phyloP scores from a whole-genome alignment of 1,140 invertebrate species.

The Tenebrio molitor region DNA sequence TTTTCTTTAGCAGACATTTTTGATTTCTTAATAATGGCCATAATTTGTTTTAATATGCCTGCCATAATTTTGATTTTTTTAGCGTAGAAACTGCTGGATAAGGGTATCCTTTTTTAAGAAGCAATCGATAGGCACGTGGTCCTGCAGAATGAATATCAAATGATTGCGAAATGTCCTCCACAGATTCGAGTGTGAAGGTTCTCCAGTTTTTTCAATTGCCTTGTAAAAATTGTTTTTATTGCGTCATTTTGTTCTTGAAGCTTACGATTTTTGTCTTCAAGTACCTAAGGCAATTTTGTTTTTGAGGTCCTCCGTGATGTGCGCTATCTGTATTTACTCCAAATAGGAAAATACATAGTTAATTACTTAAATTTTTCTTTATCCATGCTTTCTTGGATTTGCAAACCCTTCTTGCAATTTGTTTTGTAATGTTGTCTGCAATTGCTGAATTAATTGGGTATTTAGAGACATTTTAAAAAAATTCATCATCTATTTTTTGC shows the following conservation, averaged over 20 bases:
- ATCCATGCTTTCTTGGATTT: too few relatives aligned
- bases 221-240: too few relatives aligned
- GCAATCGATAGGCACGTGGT: slow-evolving; percentile 18
- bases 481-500: too few relatives aligned
- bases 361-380: too few relatives aligned
- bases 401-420: too few relatives aligned
- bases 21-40: background rate
- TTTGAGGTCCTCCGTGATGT: too few relatives aligned
- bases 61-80: slow-evolving; percentile 39
- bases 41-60: slow-evolving; percentile 29
- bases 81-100: slow-evolving; percentile 36
- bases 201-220: background rate
- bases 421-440: too few relatives aligned
- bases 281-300: too few relatives aligned
- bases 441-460: too few relatives aligned
- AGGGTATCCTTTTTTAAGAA: slow-evolving; percentile 37
- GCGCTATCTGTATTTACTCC: too few relatives aligned
- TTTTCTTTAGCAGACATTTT: slow-evolving; percentile 19
- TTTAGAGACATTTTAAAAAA: too few relatives aligned
- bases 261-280: background rate
- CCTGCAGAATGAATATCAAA: slow-evolving; percentile 30
- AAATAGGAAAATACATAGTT: too few relatives aligned
- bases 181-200: background rate
- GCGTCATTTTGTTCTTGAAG: background rate
- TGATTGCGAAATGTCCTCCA: slow-evolving; percentile 24